These are phyloP conservation scores for Gymnosoma rotundatum DNA, from an alignment of 2,888 invertebrate species.

Conservation along the genomic window DNA sequence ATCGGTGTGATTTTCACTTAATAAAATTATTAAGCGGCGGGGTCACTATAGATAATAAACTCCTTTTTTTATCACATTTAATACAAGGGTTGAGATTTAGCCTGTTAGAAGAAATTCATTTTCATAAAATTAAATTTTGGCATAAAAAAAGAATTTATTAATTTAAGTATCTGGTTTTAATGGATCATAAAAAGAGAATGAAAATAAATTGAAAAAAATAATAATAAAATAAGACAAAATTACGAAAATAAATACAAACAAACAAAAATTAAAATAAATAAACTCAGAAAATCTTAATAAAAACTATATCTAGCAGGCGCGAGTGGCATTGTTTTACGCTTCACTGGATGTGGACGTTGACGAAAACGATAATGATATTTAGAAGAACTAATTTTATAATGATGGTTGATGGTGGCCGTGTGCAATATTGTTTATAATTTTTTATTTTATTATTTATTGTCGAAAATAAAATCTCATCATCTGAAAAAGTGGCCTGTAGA, in stretches of 20 bases:
- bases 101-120: too few relatives aligned
- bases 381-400: conserved; percentile 53
- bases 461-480: conserved; percentile 63
- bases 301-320: conserved; percentile 70
- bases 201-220: conserved; percentile 12
- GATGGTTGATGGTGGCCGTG: conserved; percentile 78
- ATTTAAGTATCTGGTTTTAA: conserved; percentile 28
- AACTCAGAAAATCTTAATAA: conserved; percentile 59
- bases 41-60: too few relatives aligned
- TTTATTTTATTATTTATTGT: conserved; percentile 72
- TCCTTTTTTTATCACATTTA: too few relatives aligned
- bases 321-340: conserved; percentile 62
- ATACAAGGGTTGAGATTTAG: too few relatives aligned
- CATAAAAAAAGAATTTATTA: conserved; percentile 33
- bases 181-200: conserved; percentile 48
- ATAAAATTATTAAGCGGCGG: too few relatives aligned
- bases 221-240: too few relatives aligned
- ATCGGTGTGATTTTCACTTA: too few relatives aligned
- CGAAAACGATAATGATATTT: conserved; percentile 30
- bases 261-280: conserved; percentile 55
- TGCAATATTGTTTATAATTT: conserved; percentile 82
- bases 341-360: conserved; percentile 39
- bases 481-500: conserved; percentile 67
- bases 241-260: conserved; percentile 8
- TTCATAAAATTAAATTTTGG: not conserved